Base-by-base conservation (phyloP, 2,113 vertebrate species). In the Regulus satrapa region DNA sequence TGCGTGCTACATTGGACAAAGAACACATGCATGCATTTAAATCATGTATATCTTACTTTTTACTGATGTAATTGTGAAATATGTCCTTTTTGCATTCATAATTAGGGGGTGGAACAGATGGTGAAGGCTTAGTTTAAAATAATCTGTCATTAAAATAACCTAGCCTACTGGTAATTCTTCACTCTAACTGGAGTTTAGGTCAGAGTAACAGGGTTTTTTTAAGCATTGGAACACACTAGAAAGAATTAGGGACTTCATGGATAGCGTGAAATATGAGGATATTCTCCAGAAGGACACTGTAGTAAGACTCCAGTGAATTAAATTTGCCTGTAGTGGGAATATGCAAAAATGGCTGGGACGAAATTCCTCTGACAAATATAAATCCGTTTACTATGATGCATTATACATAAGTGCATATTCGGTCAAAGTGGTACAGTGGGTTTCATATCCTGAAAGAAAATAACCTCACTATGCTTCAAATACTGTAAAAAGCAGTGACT, bases 11-110 rank as follows among this genome's bases (percentile, higher is more conserved):
- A 97, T 98, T 97, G 96, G 97, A 97, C 97, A 95, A 89, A 96
- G 96, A 98, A 97, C 96, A 97, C 98, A 94, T 83, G 94, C 94
- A 88, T 95, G 97, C 97, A 97, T 98, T 98, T 98, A 98, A 98
- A 98, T 98, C 97, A 98, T 95, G 96, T 97, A 95, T 98, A 97
- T 97, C 98, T 98, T 98, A 97, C 98, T 98, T 98, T 98, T 98
- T 98, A 98, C 98, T 98, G 98, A 98, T 98, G 98, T 98, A 98
- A 98, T 98, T 98, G 98, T 98, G 98, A 98, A 98, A 98, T 98
- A 98, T 98, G 98, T 98, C 98, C 98, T 97, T 98, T 98, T 97
- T 96, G 98, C 97, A 98, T 98, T 98, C 97, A 97, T 98, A 98
- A 98, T 98, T 98, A 98, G 98, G 98, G 97, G 98, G 97, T 97